Evolutionary conservation across 2,113 vertebrate genomes (phyloP).

Genomic region (Cebus imitator): DNA sequence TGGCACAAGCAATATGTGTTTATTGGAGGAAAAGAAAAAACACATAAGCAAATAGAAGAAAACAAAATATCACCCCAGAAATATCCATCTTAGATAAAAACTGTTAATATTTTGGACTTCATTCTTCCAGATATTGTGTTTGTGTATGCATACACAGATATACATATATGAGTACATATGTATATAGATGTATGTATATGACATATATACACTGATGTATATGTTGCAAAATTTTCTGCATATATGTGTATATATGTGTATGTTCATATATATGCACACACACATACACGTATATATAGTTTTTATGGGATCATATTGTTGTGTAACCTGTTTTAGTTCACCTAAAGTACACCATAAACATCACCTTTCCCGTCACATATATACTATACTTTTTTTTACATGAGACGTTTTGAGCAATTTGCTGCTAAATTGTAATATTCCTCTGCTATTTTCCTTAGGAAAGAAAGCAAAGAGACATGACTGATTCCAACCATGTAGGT

Average conservation of each 20-base stretch:
- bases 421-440: background rate
- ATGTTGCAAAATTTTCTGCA: background rate
- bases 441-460: background rate
- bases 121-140: background rate
- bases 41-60: background rate
- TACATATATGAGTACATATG: background rate
- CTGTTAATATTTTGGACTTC: background rate
- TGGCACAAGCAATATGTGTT: background rate
- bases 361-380: background rate
- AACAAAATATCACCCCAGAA: background rate
- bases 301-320: constrained; percentile 4
- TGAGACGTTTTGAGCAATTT: background rate
- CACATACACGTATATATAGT: background rate
- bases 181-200: background rate
- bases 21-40: background rate
- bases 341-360: background rate
- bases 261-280: rapidly evolving
- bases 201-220: background rate
- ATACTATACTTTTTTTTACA: background rate
- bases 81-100: background rate
- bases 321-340: background rate
- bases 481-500: background rate
- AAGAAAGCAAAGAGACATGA: background rate
- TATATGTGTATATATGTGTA: background rate
- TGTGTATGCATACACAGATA: rapidly evolving